Base-by-base conservation (phyloP, 2,888 invertebrate species). In the Hemithea aestivaria region DNA sequence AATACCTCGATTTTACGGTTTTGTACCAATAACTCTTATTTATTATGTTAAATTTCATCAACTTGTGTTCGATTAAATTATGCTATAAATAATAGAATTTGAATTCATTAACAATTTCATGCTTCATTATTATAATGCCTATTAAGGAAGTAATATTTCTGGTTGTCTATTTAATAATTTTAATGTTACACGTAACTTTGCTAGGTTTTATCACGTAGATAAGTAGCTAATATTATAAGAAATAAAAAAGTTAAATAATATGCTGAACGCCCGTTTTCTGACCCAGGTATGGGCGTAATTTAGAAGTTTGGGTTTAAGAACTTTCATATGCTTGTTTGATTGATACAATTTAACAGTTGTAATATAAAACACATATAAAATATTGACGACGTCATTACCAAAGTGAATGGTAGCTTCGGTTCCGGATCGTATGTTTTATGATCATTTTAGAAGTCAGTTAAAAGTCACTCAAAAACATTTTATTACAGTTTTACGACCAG, bases 401-500 rank as follows among this genome's bases (percentile, higher is more conserved):
- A 28, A 27, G 10, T 32, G 37, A 43, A 42, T 32, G 27, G 38
- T 33, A 40, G 30, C 37, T 37, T 52, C 48, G 56, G 57, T 66
- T 69, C 63, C 68, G 65, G 56, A 62, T 62, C 60, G 66, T 62
- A 58, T 62, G 66, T 66, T 64, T 62, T 60, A 57, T 62, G 52
- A 51, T 50, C 58, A 56, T 62, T 64, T 77, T 73, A 73, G 73
- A 69, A 59, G 59, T 53, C 62, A 73, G 69, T 78, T 76, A 80
- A 77, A 74, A 71, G 61, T 70, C 68, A 66, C 71, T 76, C 72
- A 78, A 74, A 74, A 70, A 58, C 59, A 51, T 69, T 75, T 73
- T 69, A 76, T 58, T 56, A 55, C 56, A 39, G 45, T 73, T 83
- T 84, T 80, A 84, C 75, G 81, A 79, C 51, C 62, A 57, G 82